Evolutionary conservation across 2,113 vertebrate species (phyloP).

Genomic region (Amia ocellicauda): DNA sequence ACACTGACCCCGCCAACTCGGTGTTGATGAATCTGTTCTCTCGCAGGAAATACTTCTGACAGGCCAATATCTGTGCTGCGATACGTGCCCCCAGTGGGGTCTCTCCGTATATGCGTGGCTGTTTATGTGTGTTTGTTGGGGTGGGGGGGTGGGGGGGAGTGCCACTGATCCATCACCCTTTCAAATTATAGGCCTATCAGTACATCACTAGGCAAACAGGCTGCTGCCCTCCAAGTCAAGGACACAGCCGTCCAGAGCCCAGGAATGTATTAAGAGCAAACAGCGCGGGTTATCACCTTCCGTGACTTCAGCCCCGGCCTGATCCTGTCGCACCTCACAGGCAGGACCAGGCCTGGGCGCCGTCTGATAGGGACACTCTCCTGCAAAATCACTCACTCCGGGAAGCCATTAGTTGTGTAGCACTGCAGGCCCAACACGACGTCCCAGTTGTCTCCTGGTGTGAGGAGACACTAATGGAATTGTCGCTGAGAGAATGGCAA

Average conservation of each 20-base stretch:
- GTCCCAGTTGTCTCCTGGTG: too few species aligned
- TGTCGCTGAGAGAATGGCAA: too few species aligned
- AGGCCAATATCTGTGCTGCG: constrained; percentile 74
- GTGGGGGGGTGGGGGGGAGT: constrained; percentile 31
- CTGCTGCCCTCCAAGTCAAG: constrained; percentile 64
- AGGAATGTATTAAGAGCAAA: constrained; percentile 7
- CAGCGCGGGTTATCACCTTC: not conserved
- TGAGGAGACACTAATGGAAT: too few species aligned
- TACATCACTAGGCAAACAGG: constrained; percentile 53
- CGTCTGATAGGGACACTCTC: too few species aligned
- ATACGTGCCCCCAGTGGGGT: constrained; percentile 56
- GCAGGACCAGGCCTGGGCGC: not conserved
- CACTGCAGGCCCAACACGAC: too few species aligned
- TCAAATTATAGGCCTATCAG: constrained; percentile 46
- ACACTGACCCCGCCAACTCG: constrained; percentile 70
- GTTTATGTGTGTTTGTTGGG: constrained; percentile 29
- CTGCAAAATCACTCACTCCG: too few species aligned
- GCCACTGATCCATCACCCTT: constrained; percentile 53
- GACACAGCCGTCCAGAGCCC: constrained; percentile 37
- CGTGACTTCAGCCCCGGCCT: not conserved
- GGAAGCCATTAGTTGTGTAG: too few species aligned
- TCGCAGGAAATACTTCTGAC: constrained; percentile 79
- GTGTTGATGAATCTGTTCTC: constrained; percentile 77
- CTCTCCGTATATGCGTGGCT: constrained; percentile 19
- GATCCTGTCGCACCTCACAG: not conserved